Evolutionary conservation across 2,888 invertebrate species (phyloP).

Genomic region (Deilephila porcellus): DNA sequence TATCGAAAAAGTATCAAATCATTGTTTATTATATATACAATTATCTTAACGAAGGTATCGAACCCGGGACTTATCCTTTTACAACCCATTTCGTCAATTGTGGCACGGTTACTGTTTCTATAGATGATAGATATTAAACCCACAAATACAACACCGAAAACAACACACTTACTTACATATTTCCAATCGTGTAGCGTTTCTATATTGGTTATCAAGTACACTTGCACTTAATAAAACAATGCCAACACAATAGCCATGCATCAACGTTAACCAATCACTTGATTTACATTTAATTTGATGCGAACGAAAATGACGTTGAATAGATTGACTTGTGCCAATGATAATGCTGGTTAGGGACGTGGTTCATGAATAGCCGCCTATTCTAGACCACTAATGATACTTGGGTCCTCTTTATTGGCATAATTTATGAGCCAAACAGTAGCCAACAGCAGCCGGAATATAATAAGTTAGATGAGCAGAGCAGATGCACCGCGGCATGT

Average conservation of each 20-base stretch:
- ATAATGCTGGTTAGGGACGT: background rate
- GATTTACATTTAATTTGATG: background rate
- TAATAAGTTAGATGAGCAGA: conserved; percentile 57
- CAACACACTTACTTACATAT: too few relatives aligned
- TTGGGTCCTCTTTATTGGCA: conserved; percentile 40
- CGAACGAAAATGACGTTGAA: background rate
- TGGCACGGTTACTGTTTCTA: too few relatives aligned
- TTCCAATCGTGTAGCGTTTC: too few relatives aligned
- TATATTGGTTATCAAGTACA: background rate
- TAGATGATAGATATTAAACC: too few relatives aligned
- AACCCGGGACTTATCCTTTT: too few relatives aligned
- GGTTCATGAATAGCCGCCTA: conserved; percentile 25
- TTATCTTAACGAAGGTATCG: too few relatives aligned
- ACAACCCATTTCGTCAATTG: too few relatives aligned
- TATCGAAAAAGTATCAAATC: too few relatives aligned
- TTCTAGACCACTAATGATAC: conserved; percentile 34
- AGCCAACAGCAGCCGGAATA: conserved; percentile 44
- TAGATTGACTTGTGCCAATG: conserved; percentile 13
- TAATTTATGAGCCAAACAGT: conserved; percentile 48
- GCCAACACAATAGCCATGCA: background rate
- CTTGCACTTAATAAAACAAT: background rate
- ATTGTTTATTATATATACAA: too few relatives aligned
- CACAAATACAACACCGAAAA: too few relatives aligned
- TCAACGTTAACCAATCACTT: background rate
- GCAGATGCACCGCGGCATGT: conserved; percentile 62